These are phyloP conservation scores for Blera fallax DNA, from an alignment of 2,888 invertebrate genomes.

Conservation along the genomic window DNA sequence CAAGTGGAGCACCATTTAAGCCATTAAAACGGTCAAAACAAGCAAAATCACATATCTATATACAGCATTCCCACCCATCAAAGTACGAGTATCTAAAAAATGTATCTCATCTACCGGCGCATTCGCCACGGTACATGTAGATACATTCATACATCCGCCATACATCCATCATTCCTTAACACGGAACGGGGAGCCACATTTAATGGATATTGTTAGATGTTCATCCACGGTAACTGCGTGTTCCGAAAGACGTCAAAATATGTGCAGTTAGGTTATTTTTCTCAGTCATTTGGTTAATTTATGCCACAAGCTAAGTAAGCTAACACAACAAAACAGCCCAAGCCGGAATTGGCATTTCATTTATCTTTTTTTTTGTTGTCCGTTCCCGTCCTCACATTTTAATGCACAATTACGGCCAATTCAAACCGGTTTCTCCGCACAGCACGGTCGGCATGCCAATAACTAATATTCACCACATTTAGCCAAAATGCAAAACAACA, in stretches of 20 bases:
- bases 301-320: conserved; percentile 33
- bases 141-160: background rate
- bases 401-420: conserved; percentile 56
- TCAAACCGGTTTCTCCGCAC: conserved; percentile 57
- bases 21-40: conserved; percentile 58
- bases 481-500: conserved; percentile 63
- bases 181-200: background rate
- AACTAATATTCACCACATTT: conserved; percentile 52
- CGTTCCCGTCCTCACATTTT: background rate
- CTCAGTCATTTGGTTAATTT: conserved; percentile 48
- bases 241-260: conserved; percentile 34
- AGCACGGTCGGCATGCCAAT: conserved; percentile 47
- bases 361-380: conserved; percentile 5
- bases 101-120: conserved; percentile 37
- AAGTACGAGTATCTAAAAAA: conserved; percentile 11
- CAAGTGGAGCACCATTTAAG: background rate
- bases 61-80: conserved; percentile 35
- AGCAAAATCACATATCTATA: background rate
- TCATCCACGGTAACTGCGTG: conserved; percentile 53
- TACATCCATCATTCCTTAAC: conserved; percentile 12
- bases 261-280: conserved; percentile 50
- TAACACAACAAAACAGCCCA: conserved; percentile 38
- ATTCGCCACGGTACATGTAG: conserved; percentile 5
- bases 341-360: conserved; percentile 59
- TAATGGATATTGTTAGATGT: conserved; percentile 42